A percentile compares a stretch with the other conserved stretches of the same genome.
Conservation (phyloP, 2,888 invertebrate species). For the Drosophila peninsularis region DNA sequence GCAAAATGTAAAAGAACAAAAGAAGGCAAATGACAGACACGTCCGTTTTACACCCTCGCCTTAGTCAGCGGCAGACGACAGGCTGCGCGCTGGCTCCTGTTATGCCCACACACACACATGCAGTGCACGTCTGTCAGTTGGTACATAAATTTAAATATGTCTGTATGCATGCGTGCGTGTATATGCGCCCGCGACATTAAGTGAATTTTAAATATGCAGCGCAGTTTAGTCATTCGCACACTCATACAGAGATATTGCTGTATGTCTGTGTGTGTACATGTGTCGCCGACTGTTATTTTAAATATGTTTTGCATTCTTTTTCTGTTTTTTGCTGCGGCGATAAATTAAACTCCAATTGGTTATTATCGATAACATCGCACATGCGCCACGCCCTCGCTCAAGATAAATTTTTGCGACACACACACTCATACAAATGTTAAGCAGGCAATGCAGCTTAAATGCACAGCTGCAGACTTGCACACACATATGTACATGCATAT, state of each 20-base stretch:
- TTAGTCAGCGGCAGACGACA: slow-evolving; percentile 16
- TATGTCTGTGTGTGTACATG: not conserved
- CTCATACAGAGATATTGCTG: slow-evolving; percentile 3
- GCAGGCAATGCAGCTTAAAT: slow-evolving; percentile 40
- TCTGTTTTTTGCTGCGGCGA: slow-evolving; percentile 22
- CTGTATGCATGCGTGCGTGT: slow-evolving; percentile 1
- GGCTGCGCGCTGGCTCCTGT: slow-evolving; percentile 43
- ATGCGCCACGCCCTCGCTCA: slow-evolving; percentile 53
- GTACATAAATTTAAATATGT: slow-evolving; percentile 46
- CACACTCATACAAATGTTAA: slow-evolving; percentile 14
- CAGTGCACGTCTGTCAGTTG: slow-evolving; percentile 51
- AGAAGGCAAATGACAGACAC: slow-evolving; percentile 71
- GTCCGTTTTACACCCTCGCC: slow-evolving; percentile 68
- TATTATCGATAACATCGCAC: slow-evolving; percentile 46
- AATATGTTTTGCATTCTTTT: slow-evolving; percentile 17
- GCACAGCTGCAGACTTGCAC: slow-evolving; percentile 41
- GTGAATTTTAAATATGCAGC: slow-evolving; percentile 65
- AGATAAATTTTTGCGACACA: slow-evolving; percentile 43
- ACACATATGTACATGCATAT: not conserved
- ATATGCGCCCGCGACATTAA: slow-evolving; percentile 46
- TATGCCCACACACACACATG: slow-evolving; percentile 28
- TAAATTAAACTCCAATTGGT: slow-evolving; percentile 48
- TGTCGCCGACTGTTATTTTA: slow-evolving; percentile 18
- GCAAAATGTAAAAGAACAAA: slow-evolving; percentile 41
- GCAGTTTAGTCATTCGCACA: slow-evolving; percentile 51